A percentile compares a stretch with the other conserved stretches of the same genome.
phyloP scores from a whole-genome alignment of 2,113 vertebrate species.

The Pardalotus punctatus region DNA sequence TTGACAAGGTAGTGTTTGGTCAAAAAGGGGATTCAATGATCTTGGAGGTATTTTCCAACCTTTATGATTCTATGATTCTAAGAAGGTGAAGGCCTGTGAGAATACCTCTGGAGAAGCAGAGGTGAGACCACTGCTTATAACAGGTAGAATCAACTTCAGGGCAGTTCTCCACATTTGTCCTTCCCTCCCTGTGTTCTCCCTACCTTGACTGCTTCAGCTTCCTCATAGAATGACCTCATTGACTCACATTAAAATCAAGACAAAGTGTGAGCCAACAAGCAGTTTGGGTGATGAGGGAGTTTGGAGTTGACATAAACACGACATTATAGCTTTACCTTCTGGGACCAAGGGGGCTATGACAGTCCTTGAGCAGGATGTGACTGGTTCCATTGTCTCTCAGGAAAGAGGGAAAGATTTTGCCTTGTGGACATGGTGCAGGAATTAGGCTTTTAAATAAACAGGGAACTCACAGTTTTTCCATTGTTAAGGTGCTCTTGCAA shows the following conservation, averaged over 20 bases:
- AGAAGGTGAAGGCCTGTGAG: background rate
- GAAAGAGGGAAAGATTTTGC: background rate
- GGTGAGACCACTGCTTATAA: background rate
- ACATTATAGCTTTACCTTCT: background rate
- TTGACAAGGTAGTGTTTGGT: background rate
- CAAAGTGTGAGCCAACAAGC: background rate
- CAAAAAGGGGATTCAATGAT: background rate
- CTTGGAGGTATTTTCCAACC: background rate
- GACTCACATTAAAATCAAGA: background rate
- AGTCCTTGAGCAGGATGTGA: background rate
- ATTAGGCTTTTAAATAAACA: background rate
- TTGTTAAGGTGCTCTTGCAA: background rate
- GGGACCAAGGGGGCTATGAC: background rate
- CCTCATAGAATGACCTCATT: background rate
- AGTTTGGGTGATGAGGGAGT: background rate
- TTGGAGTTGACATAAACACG: background rate
- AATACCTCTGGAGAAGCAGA: background rate
- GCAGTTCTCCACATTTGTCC: background rate
- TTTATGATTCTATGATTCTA: background rate
- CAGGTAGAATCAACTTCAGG: background rate
- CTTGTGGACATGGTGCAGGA: background rate
- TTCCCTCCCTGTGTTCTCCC: background rate
- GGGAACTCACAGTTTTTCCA: background rate
- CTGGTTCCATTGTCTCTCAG: background rate
- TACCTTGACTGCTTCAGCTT: background rate